Evolutionary conservation across 1,140 invertebrate species (phyloP), one percentile per base, ranked within the genome.

Genomic region (Bombus polaris): DNA sequence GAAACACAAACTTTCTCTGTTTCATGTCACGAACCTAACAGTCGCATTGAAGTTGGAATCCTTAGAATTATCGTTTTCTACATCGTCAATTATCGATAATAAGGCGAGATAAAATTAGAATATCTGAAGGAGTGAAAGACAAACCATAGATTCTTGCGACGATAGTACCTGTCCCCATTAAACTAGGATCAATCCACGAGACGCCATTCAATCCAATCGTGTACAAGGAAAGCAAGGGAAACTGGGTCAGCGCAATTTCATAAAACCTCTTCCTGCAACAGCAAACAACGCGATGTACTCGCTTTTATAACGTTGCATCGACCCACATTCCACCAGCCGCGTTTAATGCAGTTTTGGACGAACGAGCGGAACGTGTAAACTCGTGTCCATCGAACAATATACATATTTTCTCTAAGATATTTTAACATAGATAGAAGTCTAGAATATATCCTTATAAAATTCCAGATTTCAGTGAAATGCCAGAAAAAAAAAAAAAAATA

Each of bases 181-280:
- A 84, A 42, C n/a, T 35, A 71, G 75, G 47, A 84, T 80, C 83
- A 79, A 79, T 85, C 42, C 68, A n/a, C 75, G 47, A 75, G 76
- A 78, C 65, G 39, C 42, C 59, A 57, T 78, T 66, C 59, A 79
- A 79, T 71, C 75, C 75, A 79, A 84, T 80, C 76, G 77, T 44
- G 83, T 65, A 59, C 83, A 79, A 73, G 66, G 53, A 83, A 75
- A 39, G 53, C 53, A 62, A 62, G 39, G n/a, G 77, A 72, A 85
- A 85, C 76, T 80, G 68, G 83, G 77, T 65, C 76, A 62, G 83
- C 53, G 53, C 83, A 85, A 80, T 85, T 85, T 85, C 83, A 85
- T 80, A 85, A 85, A 85, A 85, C 83, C 83, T 47, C 68, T 44
- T 73, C 76, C 76, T 73, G 83, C 44, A 85, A 85, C 83, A 80